Evolutionary conservation across 2,113 vertebrate genomes (phyloP).

Genomic region (Nothocercus julius): DNA sequence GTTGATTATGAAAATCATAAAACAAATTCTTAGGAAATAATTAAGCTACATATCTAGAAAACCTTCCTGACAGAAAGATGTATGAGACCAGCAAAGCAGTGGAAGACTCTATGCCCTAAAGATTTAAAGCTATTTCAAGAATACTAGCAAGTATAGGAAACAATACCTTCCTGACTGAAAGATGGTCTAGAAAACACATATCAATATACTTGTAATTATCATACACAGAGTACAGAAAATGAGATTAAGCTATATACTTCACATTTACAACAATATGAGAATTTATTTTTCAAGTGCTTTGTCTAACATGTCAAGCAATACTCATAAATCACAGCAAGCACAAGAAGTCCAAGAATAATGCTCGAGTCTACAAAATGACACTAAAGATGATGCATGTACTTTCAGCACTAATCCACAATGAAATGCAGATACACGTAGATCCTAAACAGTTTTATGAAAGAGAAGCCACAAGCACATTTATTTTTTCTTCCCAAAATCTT

Average conservation of each 20-base stretch:
- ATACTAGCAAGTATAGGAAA: not conserved
- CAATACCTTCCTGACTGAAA: not conserved
- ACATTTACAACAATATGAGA: not conserved
- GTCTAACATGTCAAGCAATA: not conserved
- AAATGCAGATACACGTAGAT: not conserved
- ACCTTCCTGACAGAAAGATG: not conserved
- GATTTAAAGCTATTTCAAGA: conserved; percentile 13
- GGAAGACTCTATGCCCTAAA: not conserved
- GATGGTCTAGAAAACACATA: not conserved
- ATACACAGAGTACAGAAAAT: conserved; percentile 5
- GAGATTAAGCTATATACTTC: conserved; percentile 22
- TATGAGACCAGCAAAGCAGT: not conserved
- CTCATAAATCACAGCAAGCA: not conserved
- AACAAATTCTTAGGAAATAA: conserved; percentile 9
- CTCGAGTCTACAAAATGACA: not conserved
- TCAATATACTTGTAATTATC: conserved; percentile 34
- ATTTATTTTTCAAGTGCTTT: conserved; percentile 8
- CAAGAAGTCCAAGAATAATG: conserved; percentile 15
- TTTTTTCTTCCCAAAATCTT: not conserved
- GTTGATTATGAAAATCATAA: not conserved
- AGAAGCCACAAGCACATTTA: not conserved
- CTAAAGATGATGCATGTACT: not conserved
- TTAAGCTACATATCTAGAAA: not conserved
- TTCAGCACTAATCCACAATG: not conserved
- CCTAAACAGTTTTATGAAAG: not conserved